A percentile compares a stretch with the other conserved stretches of the same genome.
phyloP scores from a whole-genome alignment of 2,888 invertebrate species.

The Drosophila multiciliata region DNA sequence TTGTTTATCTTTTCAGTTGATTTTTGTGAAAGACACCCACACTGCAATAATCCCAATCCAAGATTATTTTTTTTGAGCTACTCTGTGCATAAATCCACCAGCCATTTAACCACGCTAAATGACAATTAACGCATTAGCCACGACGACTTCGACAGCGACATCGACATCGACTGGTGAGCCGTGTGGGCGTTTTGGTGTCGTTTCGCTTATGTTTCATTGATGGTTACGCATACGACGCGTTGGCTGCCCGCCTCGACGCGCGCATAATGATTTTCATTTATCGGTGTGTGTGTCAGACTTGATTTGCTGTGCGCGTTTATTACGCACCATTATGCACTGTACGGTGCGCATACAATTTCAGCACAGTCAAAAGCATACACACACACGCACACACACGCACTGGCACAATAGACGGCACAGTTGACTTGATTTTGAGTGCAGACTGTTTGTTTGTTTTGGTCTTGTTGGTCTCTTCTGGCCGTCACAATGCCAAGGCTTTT shows the following conservation, averaged over 20 bases:
- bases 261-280: conserved; percentile 65
- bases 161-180: conserved; percentile 9
- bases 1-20: neutral
- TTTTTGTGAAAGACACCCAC: conserved; percentile 29
- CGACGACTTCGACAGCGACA: conserved; percentile 21
- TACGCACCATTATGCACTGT: conserved; percentile 70
- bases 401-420: conserved; percentile 32
- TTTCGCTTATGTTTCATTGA: conserved; percentile 10
- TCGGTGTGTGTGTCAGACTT: conserved; percentile 40
- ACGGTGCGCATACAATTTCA: conserved; percentile 29
- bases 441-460: conserved; percentile 44
- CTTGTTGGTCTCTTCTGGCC: conserved; percentile 37
- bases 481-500: conserved; percentile 74
- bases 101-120: conserved; percentile 70
- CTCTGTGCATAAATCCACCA: conserved; percentile 56
- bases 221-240: conserved; percentile 75
- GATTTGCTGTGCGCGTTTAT: conserved; percentile 68
- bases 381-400: neutral
- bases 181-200: conserved; percentile 56
- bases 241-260: conserved; percentile 46
- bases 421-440: conserved; percentile 36
- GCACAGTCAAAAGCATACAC: conserved; percentile 6
- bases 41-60: conserved; percentile 3
- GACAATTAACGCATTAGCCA: conserved; percentile 76
- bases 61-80: neutral